These are phyloP conservation scores for Semaprochilodus insignis DNA, from an alignment of 2,797 vertebrate species.

Conservation along the genomic window DNA sequence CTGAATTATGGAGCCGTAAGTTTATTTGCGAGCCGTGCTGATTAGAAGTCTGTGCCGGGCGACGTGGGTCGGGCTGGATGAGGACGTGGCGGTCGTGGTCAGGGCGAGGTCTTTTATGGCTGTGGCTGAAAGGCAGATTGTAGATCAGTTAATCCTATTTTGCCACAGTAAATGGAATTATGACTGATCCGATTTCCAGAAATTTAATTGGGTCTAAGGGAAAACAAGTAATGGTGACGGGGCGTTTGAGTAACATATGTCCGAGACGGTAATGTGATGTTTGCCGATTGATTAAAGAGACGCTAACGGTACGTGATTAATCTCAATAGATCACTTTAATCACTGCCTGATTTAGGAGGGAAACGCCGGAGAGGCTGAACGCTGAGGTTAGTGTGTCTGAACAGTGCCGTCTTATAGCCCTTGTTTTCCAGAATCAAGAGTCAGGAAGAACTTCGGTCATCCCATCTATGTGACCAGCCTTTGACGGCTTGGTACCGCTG, in stretches of 20 bases:
- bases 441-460: neutral
- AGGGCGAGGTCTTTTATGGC: conserved; percentile 12
- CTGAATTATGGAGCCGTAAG: neutral
- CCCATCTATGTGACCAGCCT: no score
- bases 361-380: neutral
- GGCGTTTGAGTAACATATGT: conserved; percentile 46
- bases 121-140: conserved; percentile 32
- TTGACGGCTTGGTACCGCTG: no score
- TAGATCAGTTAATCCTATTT: conserved; percentile 47
- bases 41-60: neutral
- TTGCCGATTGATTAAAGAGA: conserved; percentile 54
- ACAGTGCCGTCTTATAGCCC: neutral
- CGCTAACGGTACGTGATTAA: conserved; percentile 30
- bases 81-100: neutral
- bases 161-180: conserved; percentile 49
- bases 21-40: neutral
- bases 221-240: conserved; percentile 28
- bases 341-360: neutral
- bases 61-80: neutral
- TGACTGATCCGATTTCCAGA: conserved; percentile 56
- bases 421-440: neutral
- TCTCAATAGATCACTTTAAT: conserved; percentile 8
- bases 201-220: conserved; percentile 47
- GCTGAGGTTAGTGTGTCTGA: neutral
- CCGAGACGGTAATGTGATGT: conserved; percentile 48